These are phyloP conservation scores for Drosophila miranda DNA, from an alignment of 1,140 invertebrate species.

Conservation along the genomic window DNA sequence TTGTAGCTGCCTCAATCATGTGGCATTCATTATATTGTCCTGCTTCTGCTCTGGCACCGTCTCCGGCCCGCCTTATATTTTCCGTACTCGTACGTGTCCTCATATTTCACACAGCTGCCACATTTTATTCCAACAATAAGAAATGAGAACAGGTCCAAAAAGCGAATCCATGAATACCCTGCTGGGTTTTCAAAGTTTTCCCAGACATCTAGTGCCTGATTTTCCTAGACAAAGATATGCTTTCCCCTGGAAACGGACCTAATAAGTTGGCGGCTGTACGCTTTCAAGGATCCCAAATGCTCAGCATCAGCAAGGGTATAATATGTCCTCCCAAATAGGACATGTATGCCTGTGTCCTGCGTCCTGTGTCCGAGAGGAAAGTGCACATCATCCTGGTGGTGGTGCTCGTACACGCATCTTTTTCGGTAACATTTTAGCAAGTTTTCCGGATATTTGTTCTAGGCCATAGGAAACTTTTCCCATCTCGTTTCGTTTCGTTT, in stretches of 20 bases:
- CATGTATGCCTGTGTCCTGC: too few relatives aligned
- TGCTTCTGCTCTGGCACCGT: background rate
- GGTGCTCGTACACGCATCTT: conserved; percentile 1
- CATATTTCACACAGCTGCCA: conserved; percentile 70
- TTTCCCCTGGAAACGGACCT: too few relatives aligned
- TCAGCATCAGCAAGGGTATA: too few relatives aligned
- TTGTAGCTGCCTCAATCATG: conserved; percentile 8
- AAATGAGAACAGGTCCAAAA: background rate
- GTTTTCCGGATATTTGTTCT: conserved; percentile 15
- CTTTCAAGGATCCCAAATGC: too few relatives aligned
- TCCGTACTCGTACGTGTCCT: conserved; percentile 52
- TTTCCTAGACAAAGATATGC: too few relatives aligned
- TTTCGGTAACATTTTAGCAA: conserved; percentile 3
- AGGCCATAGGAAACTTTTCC: conserved; percentile 15
- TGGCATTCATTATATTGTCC: conserved; percentile 54
- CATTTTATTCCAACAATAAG: conserved; percentile 54
- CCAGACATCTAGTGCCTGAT: too few relatives aligned
- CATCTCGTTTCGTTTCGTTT: conserved; percentile 14
- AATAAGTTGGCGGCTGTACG: background rate
- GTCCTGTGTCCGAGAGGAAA: background rate
- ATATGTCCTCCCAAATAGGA: too few relatives aligned
- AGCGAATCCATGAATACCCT: conserved; percentile 6
- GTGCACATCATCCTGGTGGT: conserved; percentile 15
- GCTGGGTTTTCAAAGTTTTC: background rate
- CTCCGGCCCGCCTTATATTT: background rate